phyloP scores from a whole-genome alignment of 2,797 vertebrate species.

The Phrynocephalus forsythii region DNA sequence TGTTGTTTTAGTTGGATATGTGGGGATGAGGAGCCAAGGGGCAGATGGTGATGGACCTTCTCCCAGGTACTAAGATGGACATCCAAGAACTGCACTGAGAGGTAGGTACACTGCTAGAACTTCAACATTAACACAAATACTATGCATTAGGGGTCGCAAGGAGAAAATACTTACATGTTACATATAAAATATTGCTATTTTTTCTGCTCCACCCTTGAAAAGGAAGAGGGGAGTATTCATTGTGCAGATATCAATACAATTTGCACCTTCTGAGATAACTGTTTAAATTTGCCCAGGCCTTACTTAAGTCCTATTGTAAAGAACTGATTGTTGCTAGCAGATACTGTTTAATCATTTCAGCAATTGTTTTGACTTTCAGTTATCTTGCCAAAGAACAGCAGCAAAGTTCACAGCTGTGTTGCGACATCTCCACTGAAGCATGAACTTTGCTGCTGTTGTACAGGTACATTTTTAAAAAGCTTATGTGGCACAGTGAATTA shows the following conservation, averaged over 20 bases:
- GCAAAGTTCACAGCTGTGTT: conserved; percentile 52
- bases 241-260: conserved; percentile 28
- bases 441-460: conserved; percentile 4
- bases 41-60: no score
- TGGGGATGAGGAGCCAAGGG: no score
- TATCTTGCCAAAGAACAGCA: conserved; percentile 53
- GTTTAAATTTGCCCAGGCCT: conserved; percentile 48
- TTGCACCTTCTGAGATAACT: conserved; percentile 53
- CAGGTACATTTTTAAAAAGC: conserved; percentile 1
- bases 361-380: conserved; percentile 49
- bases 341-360: conserved; percentile 42
- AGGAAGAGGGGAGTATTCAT: conserved; percentile 35
- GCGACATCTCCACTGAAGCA: conserved; percentile 16
- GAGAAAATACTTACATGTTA: neutral
- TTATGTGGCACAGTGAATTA: conserved; percentile 29
- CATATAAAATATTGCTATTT: rapidly evolving
- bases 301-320: conserved; percentile 38
- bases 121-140: neutral
- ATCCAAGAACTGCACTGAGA: neutral
- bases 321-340: conserved; percentile 44
- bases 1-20: neutral
- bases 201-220: conserved; percentile 23
- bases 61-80: no score
- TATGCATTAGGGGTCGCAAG: neutral
- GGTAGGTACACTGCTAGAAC: neutral